A percentile compares a stretch with the other conserved stretches of the same genome.
Evolutionary conservation across 1,140 invertebrate genomes (phyloP).

Genomic region (Drosophila erecta): DNA sequence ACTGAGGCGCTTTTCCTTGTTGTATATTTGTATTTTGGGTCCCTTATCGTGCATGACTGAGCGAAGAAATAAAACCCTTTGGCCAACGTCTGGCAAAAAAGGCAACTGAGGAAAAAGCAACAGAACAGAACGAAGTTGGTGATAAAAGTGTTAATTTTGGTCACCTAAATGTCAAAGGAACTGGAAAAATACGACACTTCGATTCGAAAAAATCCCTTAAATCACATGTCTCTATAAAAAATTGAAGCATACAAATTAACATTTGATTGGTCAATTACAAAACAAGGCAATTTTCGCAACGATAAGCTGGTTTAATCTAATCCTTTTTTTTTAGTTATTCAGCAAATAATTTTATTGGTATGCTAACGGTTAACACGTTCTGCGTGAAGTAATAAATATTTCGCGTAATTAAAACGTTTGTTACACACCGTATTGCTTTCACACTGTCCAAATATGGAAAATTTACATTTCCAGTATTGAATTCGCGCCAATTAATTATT

Average conservation of each 20-base stretch:
- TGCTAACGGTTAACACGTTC: neutral
- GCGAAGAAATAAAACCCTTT: constrained; percentile 26
- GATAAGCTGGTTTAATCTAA: neutral
- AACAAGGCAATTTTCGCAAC: too few relatives aligned
- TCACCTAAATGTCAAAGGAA: constrained; percentile 13
- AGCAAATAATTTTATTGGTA: neutral
- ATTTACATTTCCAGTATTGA: neutral
- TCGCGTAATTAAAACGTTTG: neutral
- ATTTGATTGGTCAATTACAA: too few relatives aligned
- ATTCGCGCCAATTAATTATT: neutral
- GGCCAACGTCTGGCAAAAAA: constrained; percentile 2
- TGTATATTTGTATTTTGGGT: constrained; percentile 29
- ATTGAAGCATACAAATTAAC: too few relatives aligned
- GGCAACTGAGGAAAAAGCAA: constrained; percentile 1
- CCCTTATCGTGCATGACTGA: constrained; percentile 32
- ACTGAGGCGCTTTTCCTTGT: too few relatives aligned
- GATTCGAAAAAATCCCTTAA: too few relatives aligned
- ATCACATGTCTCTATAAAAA: too few relatives aligned
- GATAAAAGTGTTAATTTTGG: constrained; percentile 16
- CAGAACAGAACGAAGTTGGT: neutral
- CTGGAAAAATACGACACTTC: too few relatives aligned
- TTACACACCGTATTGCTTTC: neutral
- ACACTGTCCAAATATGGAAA: neutral
- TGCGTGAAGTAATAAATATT: neutral
- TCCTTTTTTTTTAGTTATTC: neutral